Conservation (phyloP, 1,140 invertebrate species). For the Aphis gossypii region DNA sequence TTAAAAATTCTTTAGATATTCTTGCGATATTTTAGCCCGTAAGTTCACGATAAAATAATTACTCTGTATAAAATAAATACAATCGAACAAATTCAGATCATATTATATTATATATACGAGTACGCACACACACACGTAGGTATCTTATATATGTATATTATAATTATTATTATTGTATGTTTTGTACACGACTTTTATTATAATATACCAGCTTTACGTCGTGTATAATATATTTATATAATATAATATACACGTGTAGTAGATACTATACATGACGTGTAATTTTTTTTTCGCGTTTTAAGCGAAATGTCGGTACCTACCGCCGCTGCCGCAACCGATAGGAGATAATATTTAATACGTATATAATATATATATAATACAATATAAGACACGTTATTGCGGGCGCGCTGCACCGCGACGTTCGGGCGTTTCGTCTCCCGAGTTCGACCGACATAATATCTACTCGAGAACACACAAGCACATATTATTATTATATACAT, state of each 20-base stretch:
- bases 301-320: neutral
- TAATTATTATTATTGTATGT: neutral
- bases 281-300: neutral
- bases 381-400: neutral
- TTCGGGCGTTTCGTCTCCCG: conserved; percentile 2
- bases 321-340: neutral
- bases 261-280: neutral
- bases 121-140: neutral
- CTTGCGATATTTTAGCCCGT: too few relatives aligned
- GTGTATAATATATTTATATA: neutral
- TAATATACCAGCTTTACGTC: neutral
- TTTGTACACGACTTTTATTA: neutral
- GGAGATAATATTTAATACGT: neutral
- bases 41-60: neutral
- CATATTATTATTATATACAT: neutral
- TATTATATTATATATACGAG: neutral
- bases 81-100: neutral
- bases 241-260: too few relatives aligned
- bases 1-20: too few relatives aligned
- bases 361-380: neutral
- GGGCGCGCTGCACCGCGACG: neutral
- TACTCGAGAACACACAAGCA: neutral
- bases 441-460: neutral
- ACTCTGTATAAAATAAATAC: neutral
- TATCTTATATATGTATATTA: neutral